Percentiles rank a stretch among this genome's conserved stretches.
These are phyloP conservation scores for Helicolenus hilgendorfi DNA, from an alignment of 2,797 vertebrate genomes.

Conservation along the genomic window DNA sequence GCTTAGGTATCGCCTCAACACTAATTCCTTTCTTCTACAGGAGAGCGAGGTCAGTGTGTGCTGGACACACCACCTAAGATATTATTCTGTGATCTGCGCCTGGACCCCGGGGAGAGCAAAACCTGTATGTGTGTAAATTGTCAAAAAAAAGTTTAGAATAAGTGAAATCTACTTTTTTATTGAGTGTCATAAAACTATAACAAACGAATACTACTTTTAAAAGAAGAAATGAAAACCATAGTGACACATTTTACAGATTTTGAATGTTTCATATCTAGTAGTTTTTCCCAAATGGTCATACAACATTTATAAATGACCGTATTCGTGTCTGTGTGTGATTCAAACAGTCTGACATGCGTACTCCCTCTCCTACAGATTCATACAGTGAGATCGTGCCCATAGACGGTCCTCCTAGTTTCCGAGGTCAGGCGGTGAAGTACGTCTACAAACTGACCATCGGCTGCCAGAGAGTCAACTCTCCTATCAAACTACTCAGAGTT, in stretches of 20 bases:
- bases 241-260: not conserved
- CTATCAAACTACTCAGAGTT: constrained; percentile 97
- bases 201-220: not conserved
- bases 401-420: constrained; percentile 97
- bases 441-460: constrained; percentile 99
- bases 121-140: constrained; percentile 91
- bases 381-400: constrained; percentile 95
- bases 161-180: not conserved
- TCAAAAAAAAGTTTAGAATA: not conserved
- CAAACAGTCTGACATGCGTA: not conserved
- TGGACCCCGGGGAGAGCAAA: constrained; percentile 98
- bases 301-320: not conserved
- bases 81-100: constrained; percentile 96
- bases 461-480: constrained; percentile 98
- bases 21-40: constrained; percentile 78
- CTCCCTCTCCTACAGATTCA: constrained; percentile 88
- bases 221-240: not conserved
- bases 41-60: constrained; percentile 98
- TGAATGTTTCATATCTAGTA: not conserved
- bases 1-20: not conserved
- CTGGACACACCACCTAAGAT: constrained; percentile 99
- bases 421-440: constrained; percentile 97
- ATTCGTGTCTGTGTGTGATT: not conserved
- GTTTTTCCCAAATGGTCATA: not conserved
- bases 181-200: not conserved